Percentiles rank a stretch among this genome's conserved stretches.
phyloP scores from a whole-genome alignment of 1,140 invertebrate species.

The Drosophila grimshawi region DNA sequence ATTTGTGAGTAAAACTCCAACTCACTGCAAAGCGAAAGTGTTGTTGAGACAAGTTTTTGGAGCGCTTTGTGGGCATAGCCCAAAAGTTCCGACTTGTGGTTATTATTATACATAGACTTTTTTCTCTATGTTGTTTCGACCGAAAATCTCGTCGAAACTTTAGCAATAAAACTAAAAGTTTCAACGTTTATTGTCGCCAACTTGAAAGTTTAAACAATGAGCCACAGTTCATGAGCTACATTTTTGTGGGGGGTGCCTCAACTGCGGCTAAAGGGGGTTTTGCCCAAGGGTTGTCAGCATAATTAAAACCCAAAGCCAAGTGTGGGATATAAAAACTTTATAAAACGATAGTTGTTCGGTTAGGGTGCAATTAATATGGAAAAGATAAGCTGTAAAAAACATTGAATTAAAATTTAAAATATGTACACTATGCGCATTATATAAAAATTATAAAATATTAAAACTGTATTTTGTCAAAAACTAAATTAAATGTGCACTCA shows the following conservation, averaged over 20 bases:
- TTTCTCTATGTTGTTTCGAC: constrained; percentile 62
- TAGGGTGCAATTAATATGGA: constrained; percentile 55
- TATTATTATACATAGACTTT: constrained; percentile 78
- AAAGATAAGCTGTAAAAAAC: constrained; percentile 56
- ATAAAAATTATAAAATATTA: constrained; percentile 66
- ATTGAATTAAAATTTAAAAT: constrained; percentile 46
- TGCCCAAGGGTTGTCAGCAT: constrained; percentile 63
- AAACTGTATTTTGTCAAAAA: constrained; percentile 50
- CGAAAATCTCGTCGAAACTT: constrained; percentile 80
- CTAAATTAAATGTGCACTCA: constrained; percentile 32
- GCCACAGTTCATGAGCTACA: constrained; percentile 77
- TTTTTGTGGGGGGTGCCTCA: constrained; percentile 43
- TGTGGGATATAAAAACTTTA: constrained; percentile 56
- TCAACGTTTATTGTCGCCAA: constrained; percentile 82
- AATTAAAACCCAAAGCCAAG: constrained; percentile 69
- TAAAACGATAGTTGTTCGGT: constrained; percentile 52
- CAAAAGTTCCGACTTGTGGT: constrained; percentile 66
- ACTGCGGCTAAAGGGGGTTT: constrained; percentile 27
- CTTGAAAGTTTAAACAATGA: constrained; percentile 83
- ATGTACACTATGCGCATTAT: constrained; percentile 42
- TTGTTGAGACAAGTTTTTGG: constrained; percentile 39
- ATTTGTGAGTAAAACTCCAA: constrained; percentile 52
- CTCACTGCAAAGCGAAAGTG: constrained; percentile 57
- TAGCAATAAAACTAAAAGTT: constrained; percentile 82
- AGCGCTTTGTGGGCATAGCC: constrained; percentile 28